Percentiles rank a stretch among this genome's conserved stretches.
These are phyloP conservation scores for Pammene aurita DNA, from an alignment of 2,888 invertebrate species.

Conservation along the genomic window DNA sequence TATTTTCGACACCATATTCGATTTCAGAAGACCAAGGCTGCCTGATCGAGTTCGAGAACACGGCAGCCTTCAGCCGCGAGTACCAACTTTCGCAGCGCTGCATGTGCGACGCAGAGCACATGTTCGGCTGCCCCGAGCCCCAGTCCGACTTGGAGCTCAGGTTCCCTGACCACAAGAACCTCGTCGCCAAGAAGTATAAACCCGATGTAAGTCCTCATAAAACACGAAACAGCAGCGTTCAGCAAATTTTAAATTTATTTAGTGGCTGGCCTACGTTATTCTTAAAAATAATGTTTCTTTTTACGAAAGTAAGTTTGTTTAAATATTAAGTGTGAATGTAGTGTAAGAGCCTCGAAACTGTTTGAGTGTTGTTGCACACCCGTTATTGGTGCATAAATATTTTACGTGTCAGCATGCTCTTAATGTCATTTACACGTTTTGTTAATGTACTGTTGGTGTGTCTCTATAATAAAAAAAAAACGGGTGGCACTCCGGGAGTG, in stretches of 20 bases:
- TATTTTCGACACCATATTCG: not conserved
- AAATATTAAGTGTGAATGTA: no score
- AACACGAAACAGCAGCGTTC: not conserved
- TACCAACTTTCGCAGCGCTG: conserved; percentile 97
- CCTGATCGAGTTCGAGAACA: conserved; percentile 95
- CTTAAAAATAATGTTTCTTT: no score
- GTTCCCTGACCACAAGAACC: conserved; percentile 86
- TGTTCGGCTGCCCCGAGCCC: conserved; percentile 92
- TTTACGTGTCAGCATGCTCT: no score
- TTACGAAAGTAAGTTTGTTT: no score
- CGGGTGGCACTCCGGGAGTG: no score
- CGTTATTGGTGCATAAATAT: no score
- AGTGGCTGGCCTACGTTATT: no score
- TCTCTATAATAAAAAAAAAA: no score
- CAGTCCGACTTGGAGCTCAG: conserved; percentile 85
- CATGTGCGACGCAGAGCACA: conserved; percentile 99
- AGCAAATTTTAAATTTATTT: not conserved
- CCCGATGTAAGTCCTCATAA: conserved; percentile 69
- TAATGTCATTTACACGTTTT: no score
- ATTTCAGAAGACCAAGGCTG: conserved; percentile 92
- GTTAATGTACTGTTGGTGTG: no score
- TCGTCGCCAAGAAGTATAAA: conserved; percentile 90
- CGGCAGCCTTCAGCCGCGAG: conserved; percentile 96
- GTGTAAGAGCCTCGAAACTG: no score
- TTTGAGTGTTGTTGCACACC: no score